phyloP scores from a whole-genome alignment of 2,888 invertebrate genomes.

The Colostygia pectinataria region DNA sequence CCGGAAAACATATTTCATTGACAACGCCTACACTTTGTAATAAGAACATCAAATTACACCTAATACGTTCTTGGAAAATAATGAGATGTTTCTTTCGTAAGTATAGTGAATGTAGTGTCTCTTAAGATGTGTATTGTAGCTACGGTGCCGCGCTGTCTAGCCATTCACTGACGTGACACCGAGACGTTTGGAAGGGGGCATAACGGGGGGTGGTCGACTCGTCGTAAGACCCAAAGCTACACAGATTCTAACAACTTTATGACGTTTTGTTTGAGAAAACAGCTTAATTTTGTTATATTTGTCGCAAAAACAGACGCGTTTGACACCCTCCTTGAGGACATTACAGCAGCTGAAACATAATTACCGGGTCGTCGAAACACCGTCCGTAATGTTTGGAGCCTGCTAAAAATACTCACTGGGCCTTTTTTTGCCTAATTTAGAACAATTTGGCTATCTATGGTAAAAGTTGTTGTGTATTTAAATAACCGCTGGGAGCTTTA shows the following conservation, averaged over 20 bases:
- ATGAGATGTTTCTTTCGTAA: too few relatives aligned
- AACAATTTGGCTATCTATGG: slow-evolving; percentile 17
- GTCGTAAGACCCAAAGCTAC: slow-evolving; percentile 20
- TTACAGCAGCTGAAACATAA: slow-evolving; percentile 29
- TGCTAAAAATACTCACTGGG: slow-evolving; percentile 31
- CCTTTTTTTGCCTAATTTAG: slow-evolving; percentile 30
- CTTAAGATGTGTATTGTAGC: slow-evolving; percentile 50
- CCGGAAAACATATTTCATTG: too few relatives aligned
- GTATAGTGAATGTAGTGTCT: slow-evolving; percentile 13
- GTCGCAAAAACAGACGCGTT: slow-evolving; percentile 25
- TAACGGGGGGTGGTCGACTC: slow-evolving; percentile 27
- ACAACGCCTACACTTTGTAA: too few relatives aligned
- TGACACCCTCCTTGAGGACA: slow-evolving; percentile 26
- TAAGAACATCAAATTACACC: too few relatives aligned
- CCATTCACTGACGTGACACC: slow-evolving; percentile 55
- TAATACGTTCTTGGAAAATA: too few relatives aligned
- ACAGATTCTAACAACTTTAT: slow-evolving; percentile 6
- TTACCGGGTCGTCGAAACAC: slow-evolving; percentile 31
- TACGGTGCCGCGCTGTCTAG: slow-evolving; percentile 70
- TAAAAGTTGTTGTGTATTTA: slow-evolving; percentile 9
- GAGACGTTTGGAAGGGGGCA: slow-evolving; percentile 40
- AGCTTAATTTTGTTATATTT: slow-evolving; percentile 30
- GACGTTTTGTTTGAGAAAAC: slow-evolving; percentile 24
- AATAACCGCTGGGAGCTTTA: too few relatives aligned
- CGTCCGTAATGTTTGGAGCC: slow-evolving; percentile 28